These are phyloP conservation scores for Oryzias sinensis DNA, from an alignment of 2,797 vertebrate genomes.

Conservation along the genomic window DNA sequence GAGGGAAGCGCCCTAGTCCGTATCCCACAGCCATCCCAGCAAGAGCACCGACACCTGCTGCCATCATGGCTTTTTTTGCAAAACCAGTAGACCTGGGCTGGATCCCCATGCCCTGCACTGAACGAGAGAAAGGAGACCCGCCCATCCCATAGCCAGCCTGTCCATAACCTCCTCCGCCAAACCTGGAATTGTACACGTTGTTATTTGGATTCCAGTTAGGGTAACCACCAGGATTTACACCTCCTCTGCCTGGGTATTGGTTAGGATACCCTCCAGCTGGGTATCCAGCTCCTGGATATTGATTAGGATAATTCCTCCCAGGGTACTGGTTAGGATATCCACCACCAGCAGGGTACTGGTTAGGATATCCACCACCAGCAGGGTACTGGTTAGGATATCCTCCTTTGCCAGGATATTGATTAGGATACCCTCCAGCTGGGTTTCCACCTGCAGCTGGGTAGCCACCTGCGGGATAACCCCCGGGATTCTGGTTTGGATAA, in stretches of 20 bases:
- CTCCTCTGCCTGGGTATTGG: constrained; percentile 25
- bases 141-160: constrained; percentile 58
- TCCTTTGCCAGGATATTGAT: constrained; percentile 39
- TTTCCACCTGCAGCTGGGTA: constrained; percentile 49
- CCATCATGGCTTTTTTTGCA: constrained; percentile 77
- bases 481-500: constrained; percentile 51
- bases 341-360: constrained; percentile 34
- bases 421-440: constrained; percentile 57
- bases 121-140: constrained; percentile 75
- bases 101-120: constrained; percentile 70
- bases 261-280: constrained; percentile 32
- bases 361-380: constrained; percentile 22
- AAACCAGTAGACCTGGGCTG: constrained; percentile 70
- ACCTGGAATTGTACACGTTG: constrained; percentile 75
- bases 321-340: constrained; percentile 34
- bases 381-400: constrained; percentile 51
- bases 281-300: constrained; percentile 31
- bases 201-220: constrained; percentile 80
- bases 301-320: constrained; percentile 25
- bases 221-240: constrained; percentile 58
- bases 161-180: constrained; percentile 68
- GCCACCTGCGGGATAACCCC: constrained; percentile 44
- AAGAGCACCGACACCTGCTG: constrained; percentile 76
- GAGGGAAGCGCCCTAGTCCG: constrained; percentile 77
- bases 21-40: constrained; percentile 81